These are phyloP conservation scores for Formica aserva DNA, from an alignment of 2,888 invertebrate genomes.

Conservation along the genomic window DNA sequence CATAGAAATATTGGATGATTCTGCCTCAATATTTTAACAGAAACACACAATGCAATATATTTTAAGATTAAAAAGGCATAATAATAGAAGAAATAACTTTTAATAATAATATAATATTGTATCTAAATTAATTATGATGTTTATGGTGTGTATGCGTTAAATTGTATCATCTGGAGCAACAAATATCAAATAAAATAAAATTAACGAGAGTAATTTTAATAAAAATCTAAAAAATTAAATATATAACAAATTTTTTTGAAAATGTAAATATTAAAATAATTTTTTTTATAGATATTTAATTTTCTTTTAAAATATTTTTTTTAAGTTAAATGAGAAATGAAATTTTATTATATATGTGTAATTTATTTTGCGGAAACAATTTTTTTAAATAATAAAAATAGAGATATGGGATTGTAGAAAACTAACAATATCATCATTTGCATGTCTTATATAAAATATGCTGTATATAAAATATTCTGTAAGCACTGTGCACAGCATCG, in stretches of 20 bases:
- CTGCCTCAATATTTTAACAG: not conserved
- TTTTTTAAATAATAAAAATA: not conserved
- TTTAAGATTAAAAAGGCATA: not conserved
- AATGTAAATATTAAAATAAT: not conserved
- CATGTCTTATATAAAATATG: not conserved
- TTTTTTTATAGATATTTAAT: too few relatives aligned
- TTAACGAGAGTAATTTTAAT: not conserved
- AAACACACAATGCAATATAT: slow-evolving; percentile 11
- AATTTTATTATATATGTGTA: not conserved
- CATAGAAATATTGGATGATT: not conserved
- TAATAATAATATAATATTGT: not conserved
- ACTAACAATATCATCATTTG: not conserved
- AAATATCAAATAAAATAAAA: slow-evolving; percentile 1
- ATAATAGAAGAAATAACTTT: not conserved
- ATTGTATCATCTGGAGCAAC: not conserved
- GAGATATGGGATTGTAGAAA: not conserved
- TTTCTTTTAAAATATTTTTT: too few relatives aligned
- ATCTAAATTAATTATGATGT: slow-evolving; percentile 7
- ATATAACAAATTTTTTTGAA: not conserved
- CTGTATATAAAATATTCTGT: not conserved
- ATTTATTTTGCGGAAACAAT: too few relatives aligned
- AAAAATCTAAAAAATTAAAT: not conserved
- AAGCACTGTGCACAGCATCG: not conserved
- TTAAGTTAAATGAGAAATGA: not conserved
- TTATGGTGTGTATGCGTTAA: not conserved